Conservation (phyloP, 2,888 invertebrate genomes). For the Cybosia mesomella region DNA sequence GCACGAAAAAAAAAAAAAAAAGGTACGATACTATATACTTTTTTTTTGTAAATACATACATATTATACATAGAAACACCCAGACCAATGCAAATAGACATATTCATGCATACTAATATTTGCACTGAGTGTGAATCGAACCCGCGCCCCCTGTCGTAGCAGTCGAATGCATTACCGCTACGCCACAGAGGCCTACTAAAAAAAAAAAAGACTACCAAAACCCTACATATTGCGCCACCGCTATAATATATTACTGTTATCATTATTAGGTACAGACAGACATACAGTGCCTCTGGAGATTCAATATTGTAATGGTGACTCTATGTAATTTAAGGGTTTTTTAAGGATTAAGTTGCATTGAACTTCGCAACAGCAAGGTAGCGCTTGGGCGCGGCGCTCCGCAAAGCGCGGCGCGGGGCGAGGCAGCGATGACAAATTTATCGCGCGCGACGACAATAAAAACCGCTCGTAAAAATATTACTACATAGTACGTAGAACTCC, state of each 20-base stretch:
- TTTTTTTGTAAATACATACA: too few species aligned
- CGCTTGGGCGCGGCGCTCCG: slow-evolving; percentile 6
- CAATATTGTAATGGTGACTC: not conserved
- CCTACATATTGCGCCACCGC: not conserved
- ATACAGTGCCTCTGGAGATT: not conserved
- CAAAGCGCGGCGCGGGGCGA: slow-evolving; percentile 25
- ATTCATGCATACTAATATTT: too few species aligned
- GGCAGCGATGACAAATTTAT: slow-evolving; percentile 80
- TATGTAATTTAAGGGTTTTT: not conserved
- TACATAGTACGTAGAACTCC: slow-evolving; percentile 52
- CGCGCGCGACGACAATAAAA: slow-evolving; percentile 76
- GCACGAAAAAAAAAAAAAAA: too few species aligned
- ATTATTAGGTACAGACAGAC: not conserved
- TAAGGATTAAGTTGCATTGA: not conserved
- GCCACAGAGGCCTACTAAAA: too few species aligned
- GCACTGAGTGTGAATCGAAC: too few species aligned
- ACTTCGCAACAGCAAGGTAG: not conserved
- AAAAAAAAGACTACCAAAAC: too few species aligned
- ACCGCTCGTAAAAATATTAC: slow-evolving; percentile 83
- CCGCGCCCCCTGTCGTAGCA: too few species aligned
- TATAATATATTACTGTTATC: not conserved
- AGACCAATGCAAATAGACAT: too few species aligned
- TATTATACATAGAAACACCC: too few species aligned
- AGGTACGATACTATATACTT: too few species aligned
- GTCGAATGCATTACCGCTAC: too few species aligned